phyloP scores from a whole-genome alignment of 1,140 invertebrate species.

The Reticulitermes speratus region DNA sequence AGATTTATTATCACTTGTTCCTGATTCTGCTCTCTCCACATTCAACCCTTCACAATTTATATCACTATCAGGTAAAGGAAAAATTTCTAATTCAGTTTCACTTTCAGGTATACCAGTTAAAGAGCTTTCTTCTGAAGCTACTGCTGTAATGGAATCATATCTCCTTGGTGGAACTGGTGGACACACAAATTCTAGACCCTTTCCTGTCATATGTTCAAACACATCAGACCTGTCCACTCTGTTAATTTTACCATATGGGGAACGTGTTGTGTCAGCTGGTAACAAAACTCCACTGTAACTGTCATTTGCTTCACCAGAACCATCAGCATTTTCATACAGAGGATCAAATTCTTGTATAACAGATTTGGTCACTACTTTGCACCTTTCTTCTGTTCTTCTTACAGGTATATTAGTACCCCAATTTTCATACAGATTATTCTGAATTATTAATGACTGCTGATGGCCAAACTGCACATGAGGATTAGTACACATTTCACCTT shows the following conservation, averaged over 20 bases:
- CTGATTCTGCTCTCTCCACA: not conserved
- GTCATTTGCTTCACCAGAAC: not conserved
- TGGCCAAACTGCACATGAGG: not conserved
- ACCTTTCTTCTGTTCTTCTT: constrained; percentile 23
- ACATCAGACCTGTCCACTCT: not conserved
- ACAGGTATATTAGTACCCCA: constrained; percentile 25
- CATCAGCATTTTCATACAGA: constrained; percentile 37
- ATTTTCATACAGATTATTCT: constrained; percentile 37
- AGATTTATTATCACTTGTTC: not conserved
- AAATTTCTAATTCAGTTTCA: not conserved
- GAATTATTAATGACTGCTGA: constrained; percentile 16
- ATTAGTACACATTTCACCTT: too few relatives aligned
- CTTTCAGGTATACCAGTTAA: not conserved
- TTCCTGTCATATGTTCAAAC: constrained; percentile 37
- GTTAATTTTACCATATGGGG: constrained; percentile 33
- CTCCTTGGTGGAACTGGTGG: constrained; percentile 53
- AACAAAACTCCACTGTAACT: not conserved
- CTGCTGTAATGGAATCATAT: constrained; percentile 47
- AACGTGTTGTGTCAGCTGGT: not conserved
- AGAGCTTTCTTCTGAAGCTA: not conserved
- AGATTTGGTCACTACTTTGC: constrained; percentile 35
- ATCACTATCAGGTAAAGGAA: not conserved
- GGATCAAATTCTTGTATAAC: constrained; percentile 43
- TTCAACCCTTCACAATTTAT: not conserved
- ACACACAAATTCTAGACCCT: constrained; percentile 43